Evolutionary conservation across 2,888 invertebrate genomes (phyloP).

Genomic region (Drosophila mayaguana): DNA sequence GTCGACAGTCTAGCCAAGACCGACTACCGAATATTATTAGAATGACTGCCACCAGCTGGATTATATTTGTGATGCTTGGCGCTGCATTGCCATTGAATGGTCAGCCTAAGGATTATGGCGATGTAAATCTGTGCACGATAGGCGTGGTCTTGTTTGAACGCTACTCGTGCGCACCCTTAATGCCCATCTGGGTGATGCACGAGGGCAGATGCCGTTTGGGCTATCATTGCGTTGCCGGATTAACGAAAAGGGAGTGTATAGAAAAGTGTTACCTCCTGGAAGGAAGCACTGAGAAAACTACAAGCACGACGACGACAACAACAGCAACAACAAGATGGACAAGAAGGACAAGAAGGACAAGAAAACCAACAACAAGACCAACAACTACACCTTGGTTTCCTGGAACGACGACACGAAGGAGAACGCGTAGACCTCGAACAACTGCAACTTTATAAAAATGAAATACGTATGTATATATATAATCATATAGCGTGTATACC

Average conservation of each 20-base stretch:
- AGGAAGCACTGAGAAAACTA: neutral
- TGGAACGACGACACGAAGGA: neutral
- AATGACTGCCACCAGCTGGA: slow-evolving; percentile 6
- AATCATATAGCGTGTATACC: too few species aligned
- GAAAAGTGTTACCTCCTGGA: accelerated
- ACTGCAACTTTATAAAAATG: too few species aligned
- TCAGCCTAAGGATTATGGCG: too few species aligned
- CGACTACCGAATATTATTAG: too few species aligned
- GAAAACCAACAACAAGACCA: too few species aligned
- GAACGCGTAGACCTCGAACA: neutral
- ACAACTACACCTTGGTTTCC: neutral
- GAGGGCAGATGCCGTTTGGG: too few species aligned
- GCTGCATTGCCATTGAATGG: neutral
- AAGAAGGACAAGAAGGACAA: too few species aligned
- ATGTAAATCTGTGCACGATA: too few species aligned
- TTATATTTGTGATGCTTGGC: neutral
- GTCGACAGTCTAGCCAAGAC: neutral
- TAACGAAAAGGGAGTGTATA: accelerated
- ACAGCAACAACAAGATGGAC: neutral
- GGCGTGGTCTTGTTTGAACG: neutral
- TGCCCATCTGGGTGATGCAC: too few species aligned
- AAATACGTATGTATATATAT: too few species aligned
- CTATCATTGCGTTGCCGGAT: too few species aligned
- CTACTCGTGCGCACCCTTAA: neutral
- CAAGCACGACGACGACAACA: neutral